Evolutionary conservation across 2,888 invertebrate species (phyloP).

Genomic region (Morinoia aosen): DNA sequence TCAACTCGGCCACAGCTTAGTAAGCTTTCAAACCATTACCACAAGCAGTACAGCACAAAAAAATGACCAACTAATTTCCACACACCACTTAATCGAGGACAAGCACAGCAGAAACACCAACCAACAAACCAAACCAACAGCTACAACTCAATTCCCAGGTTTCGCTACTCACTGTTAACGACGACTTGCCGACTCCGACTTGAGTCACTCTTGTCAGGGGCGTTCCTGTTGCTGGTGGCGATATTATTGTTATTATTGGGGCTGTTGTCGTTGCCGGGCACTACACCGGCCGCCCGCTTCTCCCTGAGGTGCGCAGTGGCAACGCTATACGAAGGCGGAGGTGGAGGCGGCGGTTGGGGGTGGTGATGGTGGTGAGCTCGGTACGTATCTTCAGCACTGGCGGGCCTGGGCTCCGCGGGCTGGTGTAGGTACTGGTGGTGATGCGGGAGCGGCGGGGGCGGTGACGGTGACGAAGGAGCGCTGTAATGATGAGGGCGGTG

Average conservation of each 20-base stretch:
- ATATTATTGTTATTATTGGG: constrained; percentile 21
- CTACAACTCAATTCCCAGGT: background rate
- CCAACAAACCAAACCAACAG: no score
- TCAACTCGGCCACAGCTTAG: no score
- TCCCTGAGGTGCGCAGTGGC: constrained; percentile 62
- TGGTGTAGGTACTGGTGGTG: background rate
- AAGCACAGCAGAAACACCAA: no score
- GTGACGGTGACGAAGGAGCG: constrained; percentile 25
- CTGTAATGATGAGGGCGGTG: background rate
- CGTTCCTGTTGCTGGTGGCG: constrained; percentile 14
- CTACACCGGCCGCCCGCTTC: constrained; percentile 25
- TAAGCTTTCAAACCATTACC: no score
- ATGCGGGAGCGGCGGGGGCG: background rate
- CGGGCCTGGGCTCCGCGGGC: background rate
- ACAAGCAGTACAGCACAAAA: no score
- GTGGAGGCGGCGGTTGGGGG: background rate
- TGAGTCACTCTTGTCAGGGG: background rate
- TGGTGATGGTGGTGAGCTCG: constrained; percentile 40
- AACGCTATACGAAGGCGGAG: constrained; percentile 57
- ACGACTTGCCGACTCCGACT: background rate
- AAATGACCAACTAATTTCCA: no score
- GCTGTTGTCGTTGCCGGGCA: background rate
- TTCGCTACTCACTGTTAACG: background rate
- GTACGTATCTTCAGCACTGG: constrained; percentile 35
- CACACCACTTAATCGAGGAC: no score